These are phyloP conservation scores for Manduca sexta DNA, from an alignment of 1,140 invertebrate genomes.

Conservation along the genomic window DNA sequence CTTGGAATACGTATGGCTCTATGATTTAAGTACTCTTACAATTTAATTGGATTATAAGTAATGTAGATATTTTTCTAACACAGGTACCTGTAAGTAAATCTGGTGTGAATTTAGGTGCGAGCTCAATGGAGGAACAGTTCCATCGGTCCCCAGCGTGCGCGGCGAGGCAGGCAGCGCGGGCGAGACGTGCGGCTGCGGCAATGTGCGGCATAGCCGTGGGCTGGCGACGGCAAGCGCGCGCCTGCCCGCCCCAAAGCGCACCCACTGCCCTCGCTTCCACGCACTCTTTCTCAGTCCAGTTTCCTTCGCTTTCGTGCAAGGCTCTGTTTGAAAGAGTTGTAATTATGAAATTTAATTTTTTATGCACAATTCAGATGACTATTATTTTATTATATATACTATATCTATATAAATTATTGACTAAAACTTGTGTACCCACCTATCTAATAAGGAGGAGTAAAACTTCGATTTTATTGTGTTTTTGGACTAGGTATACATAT, in stretches of 20 bases:
- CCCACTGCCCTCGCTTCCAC: conserved; percentile 71
- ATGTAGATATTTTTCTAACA: no score
- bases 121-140: conserved; percentile 88
- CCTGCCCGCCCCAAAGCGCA: conserved; percentile 76
- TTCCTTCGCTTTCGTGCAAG: conserved; percentile 53
- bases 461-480: no score
- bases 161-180: conserved; percentile 81
- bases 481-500: no score
- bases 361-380: no score
- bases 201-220: conserved; percentile 84
- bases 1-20: no score
- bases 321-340: conserved; percentile 28
- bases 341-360: no score
- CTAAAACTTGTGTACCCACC: no score
- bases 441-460: no score
- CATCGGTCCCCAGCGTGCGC: conserved; percentile 83
- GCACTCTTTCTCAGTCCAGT: conserved; percentile 67
- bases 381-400: no score
- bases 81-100: conserved; percentile 83
- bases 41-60: no score
- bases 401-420: no score
- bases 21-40: no score
- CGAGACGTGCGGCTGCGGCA: conserved; percentile 79
- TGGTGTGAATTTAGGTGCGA: conserved; percentile 80
- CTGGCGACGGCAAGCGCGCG: conserved; percentile 77